Conservation (phyloP, 2,113 vertebrate species). For the Piprites chloris region DNA sequence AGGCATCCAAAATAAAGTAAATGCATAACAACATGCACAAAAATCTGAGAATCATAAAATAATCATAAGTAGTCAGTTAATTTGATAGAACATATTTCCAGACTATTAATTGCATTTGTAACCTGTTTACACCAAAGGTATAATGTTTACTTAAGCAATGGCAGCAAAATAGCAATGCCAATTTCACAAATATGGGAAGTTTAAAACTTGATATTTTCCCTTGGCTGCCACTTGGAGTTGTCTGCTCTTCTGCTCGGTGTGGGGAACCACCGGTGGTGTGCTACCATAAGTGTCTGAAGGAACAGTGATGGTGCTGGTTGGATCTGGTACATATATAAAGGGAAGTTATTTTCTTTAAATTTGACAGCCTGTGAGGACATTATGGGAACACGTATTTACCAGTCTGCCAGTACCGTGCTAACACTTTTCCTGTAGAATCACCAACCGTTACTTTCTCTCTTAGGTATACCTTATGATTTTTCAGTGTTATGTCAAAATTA, state of each 20-base stretch:
- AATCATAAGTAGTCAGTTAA: not conserved
- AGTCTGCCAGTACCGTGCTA: not conserved
- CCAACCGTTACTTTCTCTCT: not conserved
- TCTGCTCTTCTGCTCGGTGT: not conserved
- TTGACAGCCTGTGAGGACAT: not conserved
- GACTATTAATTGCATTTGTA: not conserved
- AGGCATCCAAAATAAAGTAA: not conserved
- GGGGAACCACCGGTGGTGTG: not conserved
- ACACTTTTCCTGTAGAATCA: not conserved
- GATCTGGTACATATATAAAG: not conserved
- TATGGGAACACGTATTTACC: not conserved
- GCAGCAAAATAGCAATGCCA: not conserved
- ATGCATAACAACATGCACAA: not conserved
- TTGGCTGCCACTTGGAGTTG: not conserved
- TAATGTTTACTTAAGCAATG: not conserved
- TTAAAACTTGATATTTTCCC: not conserved
- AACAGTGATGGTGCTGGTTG: not conserved
- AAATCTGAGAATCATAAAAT: not conserved
- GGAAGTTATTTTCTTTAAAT: not conserved
- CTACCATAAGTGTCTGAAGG: not conserved
- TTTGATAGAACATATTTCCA: not conserved
- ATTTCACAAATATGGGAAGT: not conserved
- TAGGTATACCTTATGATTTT: not conserved
- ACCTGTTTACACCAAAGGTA: not conserved
- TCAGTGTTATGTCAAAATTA: conserved; percentile 15